phyloP scores from a whole-genome alignment of 2,888 invertebrate genomes.

The Macrophya alboannulata region DNA sequence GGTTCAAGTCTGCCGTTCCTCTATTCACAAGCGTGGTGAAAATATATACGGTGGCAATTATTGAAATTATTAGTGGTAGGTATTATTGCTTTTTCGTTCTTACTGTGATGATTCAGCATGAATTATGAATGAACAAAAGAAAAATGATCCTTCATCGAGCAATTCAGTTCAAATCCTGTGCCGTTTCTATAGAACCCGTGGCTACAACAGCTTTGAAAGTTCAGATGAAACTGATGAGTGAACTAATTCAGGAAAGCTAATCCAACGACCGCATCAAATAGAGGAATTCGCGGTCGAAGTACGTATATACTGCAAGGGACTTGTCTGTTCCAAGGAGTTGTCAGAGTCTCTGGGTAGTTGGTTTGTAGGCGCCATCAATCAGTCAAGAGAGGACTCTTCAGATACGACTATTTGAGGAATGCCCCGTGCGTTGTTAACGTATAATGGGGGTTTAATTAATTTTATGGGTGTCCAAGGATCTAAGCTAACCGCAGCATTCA shows the following conservation, averaged over 20 bases:
- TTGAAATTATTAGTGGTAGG: not conserved
- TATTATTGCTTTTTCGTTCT: not conserved
- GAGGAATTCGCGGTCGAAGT: conserved; percentile 42
- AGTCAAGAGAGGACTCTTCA: conserved; percentile 54
- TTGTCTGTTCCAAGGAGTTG: conserved; percentile 46
- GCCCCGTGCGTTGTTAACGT: conserved; percentile 55
- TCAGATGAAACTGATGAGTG: not conserved
- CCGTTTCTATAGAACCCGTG: not conserved
- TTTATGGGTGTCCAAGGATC: conserved; percentile 56
- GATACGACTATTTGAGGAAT: conserved; percentile 56
- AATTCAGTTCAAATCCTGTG: not conserved
- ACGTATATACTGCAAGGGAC: conserved; percentile 19
- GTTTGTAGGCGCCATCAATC: conserved; percentile 54
- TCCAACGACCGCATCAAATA: conserved; percentile 5
- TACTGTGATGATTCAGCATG: not conserved
- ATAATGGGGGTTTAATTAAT: conserved; percentile 56
- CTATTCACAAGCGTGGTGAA: not conserved
- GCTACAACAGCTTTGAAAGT: conserved; percentile 1
- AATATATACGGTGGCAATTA: not conserved
- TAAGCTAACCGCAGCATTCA: conserved; percentile 54
- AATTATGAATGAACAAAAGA: not conserved
- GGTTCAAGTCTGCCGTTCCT: not conserved
- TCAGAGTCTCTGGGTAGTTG: conserved; percentile 48
- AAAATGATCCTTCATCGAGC: not conserved
- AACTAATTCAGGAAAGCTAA: conserved; percentile 3